Evolutionary conservation across 2,888 invertebrate species (phyloP), one percentile per base, ranked within the genome.

Genomic region (Atherix ibis): DNA sequence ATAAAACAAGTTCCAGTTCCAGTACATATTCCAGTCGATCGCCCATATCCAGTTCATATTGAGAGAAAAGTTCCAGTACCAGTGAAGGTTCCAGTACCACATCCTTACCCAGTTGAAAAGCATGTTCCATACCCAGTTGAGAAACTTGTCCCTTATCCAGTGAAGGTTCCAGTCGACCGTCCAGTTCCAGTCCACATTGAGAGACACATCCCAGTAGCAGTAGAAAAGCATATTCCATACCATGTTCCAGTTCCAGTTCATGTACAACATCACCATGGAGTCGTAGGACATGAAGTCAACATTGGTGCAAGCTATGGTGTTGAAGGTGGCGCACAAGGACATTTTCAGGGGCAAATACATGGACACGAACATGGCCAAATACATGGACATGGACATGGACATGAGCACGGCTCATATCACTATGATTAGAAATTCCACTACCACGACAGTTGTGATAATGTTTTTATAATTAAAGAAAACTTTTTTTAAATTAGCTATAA

Each of bases 41-140:
- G 56, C 35, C 68, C 60, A 6, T 58, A 39, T 52, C 75, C 73
- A 56, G 67, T 70, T 51, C 74, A 75, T 45, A 76, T 77, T 13
- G 70, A 70, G 45, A 73, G 69, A 45, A 66, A 70, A 46, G 71
- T 76, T 15, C 73, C 76, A 56, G 71, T 77, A 25, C 73, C 65
- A 62, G 71, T 74, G 38, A 76, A 77, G 58, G 79, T 79, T 41
- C 74, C 70, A 49, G 73, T 75, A 12, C 74, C 75, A 46, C 76
- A 71, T 56, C 76, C 73, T 46, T 76, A 74, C 62, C 76, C 76
- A 35, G 71, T 73, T 3, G 53, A 65, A 41, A 59, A 67, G 28
- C 67, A 67, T 26, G 37, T 48, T 17, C 78, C 76, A 3, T 74
- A 73, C 49, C 75, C 78, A 18, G 77, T 80, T 0, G 73, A 74